Percentiles rank a stretch among this genome's conserved stretches.
phyloP scores from a whole-genome alignment of 2,113 vertebrate species.

The Grammatotria lemairii region DNA sequence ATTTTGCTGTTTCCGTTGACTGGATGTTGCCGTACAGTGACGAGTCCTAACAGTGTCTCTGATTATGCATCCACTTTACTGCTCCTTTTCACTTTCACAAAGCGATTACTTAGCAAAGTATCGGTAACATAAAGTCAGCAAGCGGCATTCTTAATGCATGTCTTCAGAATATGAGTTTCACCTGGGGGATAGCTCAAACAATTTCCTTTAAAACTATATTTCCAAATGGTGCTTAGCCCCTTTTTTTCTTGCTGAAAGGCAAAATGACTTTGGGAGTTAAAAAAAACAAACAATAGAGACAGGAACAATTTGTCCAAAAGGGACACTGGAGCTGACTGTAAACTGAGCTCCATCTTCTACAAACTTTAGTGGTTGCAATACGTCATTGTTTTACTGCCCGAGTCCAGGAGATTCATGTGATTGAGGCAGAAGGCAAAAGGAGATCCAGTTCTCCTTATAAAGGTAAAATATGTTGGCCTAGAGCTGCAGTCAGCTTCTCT shows the following conservation, averaged over 20 bases:
- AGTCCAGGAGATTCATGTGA: constrained; percentile 34
- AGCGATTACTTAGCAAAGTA: constrained; percentile 11
- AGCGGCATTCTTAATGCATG: constrained; percentile 39
- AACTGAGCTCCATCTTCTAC: constrained; percentile 3
- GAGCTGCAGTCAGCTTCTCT: constrained; percentile 28
- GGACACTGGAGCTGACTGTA: constrained; percentile 3
- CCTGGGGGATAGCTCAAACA: constrained; percentile 3
- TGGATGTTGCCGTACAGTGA: neutral
- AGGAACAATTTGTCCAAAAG: neutral
- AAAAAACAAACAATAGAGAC: neutral
- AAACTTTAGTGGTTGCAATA: neutral
- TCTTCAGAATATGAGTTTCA: constrained; percentile 17
- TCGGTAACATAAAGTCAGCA: constrained; percentile 5
- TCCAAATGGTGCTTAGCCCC: constrained; percentile 19
- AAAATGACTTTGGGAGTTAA: constrained; percentile 31
- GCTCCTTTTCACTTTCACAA: neutral
- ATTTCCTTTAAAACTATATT: constrained; percentile 25
- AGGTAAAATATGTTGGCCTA: constrained; percentile 68
- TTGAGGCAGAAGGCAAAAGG: neutral
- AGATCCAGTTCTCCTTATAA: constrained; percentile 64
- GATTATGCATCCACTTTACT: neutral
- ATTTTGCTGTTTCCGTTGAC: neutral
- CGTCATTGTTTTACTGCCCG: constrained; percentile 21
- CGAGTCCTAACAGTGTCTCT: neutral
- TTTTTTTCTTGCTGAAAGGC: neutral